Percentiles rank a stretch among this genome's conserved stretches.
phyloP scores from a whole-genome alignment of 2,113 vertebrate genomes.

The Oophaga pumilio region DNA sequence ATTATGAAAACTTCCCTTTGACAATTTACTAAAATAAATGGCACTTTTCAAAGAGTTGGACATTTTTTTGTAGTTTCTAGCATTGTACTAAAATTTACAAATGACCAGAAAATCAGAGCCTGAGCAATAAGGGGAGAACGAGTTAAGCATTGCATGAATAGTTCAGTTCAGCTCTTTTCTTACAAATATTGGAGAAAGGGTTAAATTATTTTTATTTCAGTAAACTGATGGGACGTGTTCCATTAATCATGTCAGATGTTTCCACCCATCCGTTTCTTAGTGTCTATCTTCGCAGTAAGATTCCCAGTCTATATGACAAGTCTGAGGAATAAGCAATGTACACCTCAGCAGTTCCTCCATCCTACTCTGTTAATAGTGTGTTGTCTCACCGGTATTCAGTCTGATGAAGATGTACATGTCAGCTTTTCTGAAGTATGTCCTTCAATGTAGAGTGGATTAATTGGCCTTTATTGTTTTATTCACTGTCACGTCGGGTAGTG shows the following conservation, averaged over 20 bases:
- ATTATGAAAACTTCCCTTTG: background rate
- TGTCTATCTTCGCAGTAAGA: slow-evolving; percentile 37
- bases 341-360: slow-evolving; percentile 30
- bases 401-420: slow-evolving; percentile 40
- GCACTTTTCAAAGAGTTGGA: background rate
- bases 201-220: background rate
- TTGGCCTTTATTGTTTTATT: slow-evolving; percentile 29
- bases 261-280: slow-evolving; percentile 36
- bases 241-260: slow-evolving; percentile 50
- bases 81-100: background rate
- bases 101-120: background rate
- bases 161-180: background rate
- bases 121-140: too few species aligned
- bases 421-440: slow-evolving; percentile 19
- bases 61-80: background rate
- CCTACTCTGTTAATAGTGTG: slow-evolving; percentile 17
- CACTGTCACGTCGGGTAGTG: background rate
- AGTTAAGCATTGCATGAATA: background rate
- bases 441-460: slow-evolving; percentile 2
- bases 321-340: slow-evolving; percentile 33
- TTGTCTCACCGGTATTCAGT: slow-evolving; percentile 25
- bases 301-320: background rate
- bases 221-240: slow-evolving; percentile 6
- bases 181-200: background rate
- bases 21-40: background rate